A percentile compares a stretch with the other conserved stretches of the same genome.
Conservation (phyloP, 2,888 invertebrate genomes). For the Pristionchus exspectatus region DNA sequence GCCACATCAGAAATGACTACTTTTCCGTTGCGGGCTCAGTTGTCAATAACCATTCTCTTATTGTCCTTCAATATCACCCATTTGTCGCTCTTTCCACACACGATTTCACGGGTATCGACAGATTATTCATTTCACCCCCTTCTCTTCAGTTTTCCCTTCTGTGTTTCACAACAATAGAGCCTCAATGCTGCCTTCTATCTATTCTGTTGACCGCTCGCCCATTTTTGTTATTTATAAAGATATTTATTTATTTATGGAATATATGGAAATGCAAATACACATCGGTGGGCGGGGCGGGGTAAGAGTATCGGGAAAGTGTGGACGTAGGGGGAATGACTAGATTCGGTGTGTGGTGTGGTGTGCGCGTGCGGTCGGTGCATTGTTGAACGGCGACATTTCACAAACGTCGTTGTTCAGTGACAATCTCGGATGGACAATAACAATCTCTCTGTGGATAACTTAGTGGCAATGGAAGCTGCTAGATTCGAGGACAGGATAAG, state of each 20-base stretch:
- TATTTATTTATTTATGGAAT: slow-evolving; percentile 32
- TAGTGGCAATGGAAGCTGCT: slow-evolving; percentile 27
- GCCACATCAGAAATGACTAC: slow-evolving; percentile 1
- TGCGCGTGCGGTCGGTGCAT: slow-evolving; percentile 11
- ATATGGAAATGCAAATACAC: slow-evolving; percentile 44
- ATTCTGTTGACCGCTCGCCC: slow-evolving; percentile 25
- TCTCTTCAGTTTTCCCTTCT: slow-evolving; percentile 11
- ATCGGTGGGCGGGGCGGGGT: slow-evolving; percentile 20
- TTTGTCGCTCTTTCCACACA: slow-evolving; percentile 42
- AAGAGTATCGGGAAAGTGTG: not conserved
- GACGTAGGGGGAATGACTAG: slow-evolving; percentile 30
- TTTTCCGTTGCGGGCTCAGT: slow-evolving; percentile 11
- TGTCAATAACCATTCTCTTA: not conserved
- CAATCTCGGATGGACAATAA: not conserved
- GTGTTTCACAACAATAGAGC: slow-evolving; percentile 40
- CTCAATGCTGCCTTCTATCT: not conserved
- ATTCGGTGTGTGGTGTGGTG: slow-evolving; percentile 20
- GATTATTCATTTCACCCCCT: not conserved
- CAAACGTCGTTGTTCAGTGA: not conserved
- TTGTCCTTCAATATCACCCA: slow-evolving; percentile 16
- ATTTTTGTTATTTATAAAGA: slow-evolving; percentile 46
- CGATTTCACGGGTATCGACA: slow-evolving; percentile 5
- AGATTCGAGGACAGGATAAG: slow-evolving; percentile 13
- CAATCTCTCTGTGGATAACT: slow-evolving; percentile 1
- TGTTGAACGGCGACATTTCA: not conserved